Conservation (phyloP, 2,113 vertebrate species). For the Poeciliopsis turrubarensis region DNA sequence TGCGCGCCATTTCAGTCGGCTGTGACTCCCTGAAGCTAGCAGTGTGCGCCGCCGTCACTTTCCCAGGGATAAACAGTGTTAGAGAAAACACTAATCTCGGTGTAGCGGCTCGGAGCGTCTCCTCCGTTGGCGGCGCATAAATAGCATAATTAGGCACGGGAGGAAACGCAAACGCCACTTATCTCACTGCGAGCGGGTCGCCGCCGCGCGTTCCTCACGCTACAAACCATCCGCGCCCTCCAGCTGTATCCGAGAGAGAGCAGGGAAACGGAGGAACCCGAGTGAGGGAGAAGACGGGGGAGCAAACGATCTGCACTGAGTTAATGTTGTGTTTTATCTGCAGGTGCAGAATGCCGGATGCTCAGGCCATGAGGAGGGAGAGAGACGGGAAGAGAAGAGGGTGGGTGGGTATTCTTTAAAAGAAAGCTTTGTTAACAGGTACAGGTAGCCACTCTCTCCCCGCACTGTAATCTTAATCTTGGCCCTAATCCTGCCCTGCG, state of each 20-base stretch:
- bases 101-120: slow-evolving; percentile 68
- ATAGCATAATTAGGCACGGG: slow-evolving; percentile 76
- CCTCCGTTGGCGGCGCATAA: slow-evolving; percentile 59
- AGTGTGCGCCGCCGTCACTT: slow-evolving; percentile 64
- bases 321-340: slow-evolving; percentile 65
- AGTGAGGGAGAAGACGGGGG: slow-evolving; percentile 1
- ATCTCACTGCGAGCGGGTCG: slow-evolving; percentile 64
- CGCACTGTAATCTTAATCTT: no score
- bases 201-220: slow-evolving; percentile 45
- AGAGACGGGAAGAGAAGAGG: neutral
- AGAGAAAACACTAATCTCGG: slow-evolving; percentile 70
- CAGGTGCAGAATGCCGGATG: slow-evolving; percentile 14
- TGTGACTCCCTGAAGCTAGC: slow-evolving; percentile 58
- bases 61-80: slow-evolving; percentile 71
- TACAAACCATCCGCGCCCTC: slow-evolving; percentile 22
- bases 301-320: slow-evolving; percentile 25
- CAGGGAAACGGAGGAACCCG: slow-evolving; percentile 14
- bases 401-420: no score
- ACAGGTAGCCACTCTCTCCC: no score
- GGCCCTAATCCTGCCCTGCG: no score
- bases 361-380: slow-evolving; percentile 24
- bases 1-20: neutral
- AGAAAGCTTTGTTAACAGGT: no score
- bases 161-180: slow-evolving; percentile 75
- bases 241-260: slow-evolving; percentile 35